Conservation (phyloP, 2,113 vertebrate genomes). For the Lates calcarifer region DNA sequence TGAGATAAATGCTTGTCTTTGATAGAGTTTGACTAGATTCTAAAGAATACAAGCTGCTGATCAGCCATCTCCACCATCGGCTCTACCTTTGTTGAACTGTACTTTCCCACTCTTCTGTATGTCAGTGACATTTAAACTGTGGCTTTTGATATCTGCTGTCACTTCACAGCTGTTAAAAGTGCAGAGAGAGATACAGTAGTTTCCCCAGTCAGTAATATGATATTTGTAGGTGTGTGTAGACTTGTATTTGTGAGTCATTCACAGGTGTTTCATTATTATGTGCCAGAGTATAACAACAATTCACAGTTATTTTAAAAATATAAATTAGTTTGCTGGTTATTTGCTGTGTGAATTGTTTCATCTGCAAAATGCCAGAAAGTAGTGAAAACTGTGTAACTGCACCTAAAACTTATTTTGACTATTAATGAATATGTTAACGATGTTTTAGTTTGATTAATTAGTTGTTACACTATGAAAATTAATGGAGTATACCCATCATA, state of each 20-base stretch:
- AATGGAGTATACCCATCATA: too few relatives aligned
- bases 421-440: too few relatives aligned
- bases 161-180: background rate
- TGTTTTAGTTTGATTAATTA: too few relatives aligned
- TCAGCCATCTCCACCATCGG: background rate
- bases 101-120: constrained; percentile 4
- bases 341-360: background rate
- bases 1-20: constrained; percentile 8
- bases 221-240: constrained; percentile 5
- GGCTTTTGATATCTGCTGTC: background rate
- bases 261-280: constrained; percentile 13
- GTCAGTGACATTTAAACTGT: constrained; percentile 11
- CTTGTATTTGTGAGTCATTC: constrained; percentile 21
- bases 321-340: background rate
- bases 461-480: too few relatives aligned
- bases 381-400: too few relatives aligned
- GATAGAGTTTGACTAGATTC: background rate
- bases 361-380: too few relatives aligned
- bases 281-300: background rate
- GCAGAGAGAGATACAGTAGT: constrained; percentile 14
- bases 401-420: too few relatives aligned
- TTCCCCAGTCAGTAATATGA: constrained; percentile 14
- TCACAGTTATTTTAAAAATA: background rate
- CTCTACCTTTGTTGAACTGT: background rate
- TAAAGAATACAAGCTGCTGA: constrained; percentile 2